These are phyloP conservation scores for Aphodius sticticus DNA, from an alignment of 2,888 invertebrate species.

Conservation along the genomic window DNA sequence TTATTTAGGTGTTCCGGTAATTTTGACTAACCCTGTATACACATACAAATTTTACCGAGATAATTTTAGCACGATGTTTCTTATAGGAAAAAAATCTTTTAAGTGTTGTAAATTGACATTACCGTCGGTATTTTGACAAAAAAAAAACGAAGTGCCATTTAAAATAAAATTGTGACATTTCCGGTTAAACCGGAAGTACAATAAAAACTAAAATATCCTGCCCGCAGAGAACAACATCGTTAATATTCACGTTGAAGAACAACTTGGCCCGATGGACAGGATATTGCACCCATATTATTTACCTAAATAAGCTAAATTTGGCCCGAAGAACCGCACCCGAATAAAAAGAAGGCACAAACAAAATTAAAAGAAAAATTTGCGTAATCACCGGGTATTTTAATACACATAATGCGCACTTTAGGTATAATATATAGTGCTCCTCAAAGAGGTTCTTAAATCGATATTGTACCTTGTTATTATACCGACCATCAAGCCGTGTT, in stretches of 20 bases:
- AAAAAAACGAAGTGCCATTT: too few relatives aligned
- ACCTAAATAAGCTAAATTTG: neutral
- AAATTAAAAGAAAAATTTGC: neutral
- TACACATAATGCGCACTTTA: slow-evolving; percentile 4
- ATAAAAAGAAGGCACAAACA: neutral
- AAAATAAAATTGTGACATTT: too few relatives aligned
- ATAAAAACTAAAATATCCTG: too few relatives aligned
- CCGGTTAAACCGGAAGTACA: too few relatives aligned
- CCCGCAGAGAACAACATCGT: too few relatives aligned
- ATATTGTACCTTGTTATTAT: slow-evolving; percentile 4
- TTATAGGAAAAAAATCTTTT: too few relatives aligned
- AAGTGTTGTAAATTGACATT: too few relatives aligned
- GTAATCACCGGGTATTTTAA: neutral
- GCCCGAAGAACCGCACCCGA: neutral
- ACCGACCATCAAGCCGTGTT: neutral
- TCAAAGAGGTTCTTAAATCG: neutral
- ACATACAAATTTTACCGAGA: too few relatives aligned
- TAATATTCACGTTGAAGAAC: neutral
- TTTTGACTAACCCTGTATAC: too few relatives aligned
- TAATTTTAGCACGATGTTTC: too few relatives aligned
- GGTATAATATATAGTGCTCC: neutral
- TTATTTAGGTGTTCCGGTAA: too few relatives aligned
- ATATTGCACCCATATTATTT: neutral
- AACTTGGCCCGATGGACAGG: neutral
- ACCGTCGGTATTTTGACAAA: too few relatives aligned